These are phyloP conservation scores for Spilosoma lubricipeda DNA, from an alignment of 2,888 invertebrate genomes.

Conservation along the genomic window DNA sequence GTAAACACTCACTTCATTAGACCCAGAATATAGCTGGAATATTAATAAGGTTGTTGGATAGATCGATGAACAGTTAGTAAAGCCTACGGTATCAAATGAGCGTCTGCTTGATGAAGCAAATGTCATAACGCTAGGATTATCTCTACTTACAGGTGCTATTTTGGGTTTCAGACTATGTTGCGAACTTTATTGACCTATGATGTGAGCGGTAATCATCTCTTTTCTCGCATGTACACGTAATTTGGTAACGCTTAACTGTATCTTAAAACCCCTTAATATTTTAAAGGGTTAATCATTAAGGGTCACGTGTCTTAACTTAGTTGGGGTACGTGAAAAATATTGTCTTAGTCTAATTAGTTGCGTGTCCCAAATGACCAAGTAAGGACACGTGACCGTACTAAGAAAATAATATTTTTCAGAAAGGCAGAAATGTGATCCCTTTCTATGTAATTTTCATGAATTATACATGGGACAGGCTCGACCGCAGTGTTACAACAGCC, in stretches of 20 bases:
- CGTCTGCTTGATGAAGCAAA: neutral
- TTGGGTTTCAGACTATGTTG: too few relatives aligned
- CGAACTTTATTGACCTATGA: neutral
- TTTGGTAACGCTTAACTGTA: neutral
- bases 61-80: neutral
- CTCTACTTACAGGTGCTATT: neutral
- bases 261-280: neutral
- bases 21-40: neutral
- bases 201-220: neutral
- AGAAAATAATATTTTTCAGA: too few relatives aligned
- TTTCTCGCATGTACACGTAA: neutral
- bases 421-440: too few relatives aligned
- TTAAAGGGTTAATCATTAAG: neutral
- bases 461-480: too few relatives aligned
- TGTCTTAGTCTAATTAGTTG: too few relatives aligned
- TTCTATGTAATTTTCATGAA: too few relatives aligned
- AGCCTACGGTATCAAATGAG: neutral
- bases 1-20: slow-evolving; percentile 15
- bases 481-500: too few relatives aligned
- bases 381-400: neutral
- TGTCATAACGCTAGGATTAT: neutral
- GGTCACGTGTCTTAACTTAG: neutral
- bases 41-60: neutral
- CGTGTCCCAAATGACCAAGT: too few relatives aligned
- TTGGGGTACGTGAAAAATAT: too few relatives aligned